Evolutionary conservation across 2,888 invertebrate species (phyloP).

Genomic region (Tuberolachnus salignus): DNA sequence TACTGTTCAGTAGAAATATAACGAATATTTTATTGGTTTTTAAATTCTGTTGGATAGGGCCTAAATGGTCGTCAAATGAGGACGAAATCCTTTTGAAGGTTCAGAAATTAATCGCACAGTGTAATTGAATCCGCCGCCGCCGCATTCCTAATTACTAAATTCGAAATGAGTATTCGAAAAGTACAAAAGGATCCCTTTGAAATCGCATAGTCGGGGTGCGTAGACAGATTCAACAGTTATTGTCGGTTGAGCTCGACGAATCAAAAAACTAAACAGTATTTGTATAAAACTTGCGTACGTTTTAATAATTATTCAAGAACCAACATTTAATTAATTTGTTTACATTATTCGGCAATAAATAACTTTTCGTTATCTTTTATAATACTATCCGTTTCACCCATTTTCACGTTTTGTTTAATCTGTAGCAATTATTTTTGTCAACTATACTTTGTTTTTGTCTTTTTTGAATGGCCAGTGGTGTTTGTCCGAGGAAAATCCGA

Average conservation of each 20-base stretch:
- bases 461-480: too few relatives aligned
- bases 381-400: too few relatives aligned
- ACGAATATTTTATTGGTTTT: not conserved
- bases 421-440: too few relatives aligned
- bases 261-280: constrained; percentile 1
- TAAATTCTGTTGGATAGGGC: not conserved
- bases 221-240: constrained; percentile 21
- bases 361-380: too few relatives aligned
- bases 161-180: constrained; percentile 31
- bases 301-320: too few relatives aligned
- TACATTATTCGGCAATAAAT: too few relatives aligned
- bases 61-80: not conserved
- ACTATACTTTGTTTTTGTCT: too few relatives aligned
- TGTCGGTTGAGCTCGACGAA: not conserved
- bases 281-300: not conserved
- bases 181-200: constrained; percentile 11
- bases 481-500: too few relatives aligned
- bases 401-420: too few relatives aligned
- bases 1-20: not conserved
- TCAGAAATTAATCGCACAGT: constrained; percentile 10
- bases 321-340: too few relatives aligned
- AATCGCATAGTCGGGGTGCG: not conserved
- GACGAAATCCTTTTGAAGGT: constrained; percentile 10
- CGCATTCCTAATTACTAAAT: constrained; percentile 30
- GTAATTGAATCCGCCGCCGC: constrained; percentile 14